Conservation (phyloP, 2,113 vertebrate species). For the Romanogobio albipinnatus region DNA sequence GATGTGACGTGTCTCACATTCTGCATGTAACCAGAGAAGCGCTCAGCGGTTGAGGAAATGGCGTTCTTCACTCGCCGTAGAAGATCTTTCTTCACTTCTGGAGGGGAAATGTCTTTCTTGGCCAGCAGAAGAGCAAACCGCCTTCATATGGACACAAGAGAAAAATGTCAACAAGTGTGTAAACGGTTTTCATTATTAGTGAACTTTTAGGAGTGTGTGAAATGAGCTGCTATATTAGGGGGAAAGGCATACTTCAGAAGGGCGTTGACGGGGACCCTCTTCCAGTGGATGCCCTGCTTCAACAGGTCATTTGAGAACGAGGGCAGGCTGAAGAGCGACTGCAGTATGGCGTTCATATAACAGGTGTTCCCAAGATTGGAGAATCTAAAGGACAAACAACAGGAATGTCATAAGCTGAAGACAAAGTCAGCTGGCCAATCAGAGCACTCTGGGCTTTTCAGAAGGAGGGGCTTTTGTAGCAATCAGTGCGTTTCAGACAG, state of each 20-base stretch:
- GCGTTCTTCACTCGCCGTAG: conserved; percentile 96
- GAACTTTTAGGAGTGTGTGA: too few relatives aligned
- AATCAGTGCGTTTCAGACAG: too few relatives aligned
- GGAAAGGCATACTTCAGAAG: conserved; percentile 83
- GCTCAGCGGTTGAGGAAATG: conserved; percentile 95
- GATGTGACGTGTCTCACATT: conserved; percentile 81
- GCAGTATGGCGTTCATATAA: conserved; percentile 99
- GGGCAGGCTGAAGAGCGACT: conserved; percentile 96
- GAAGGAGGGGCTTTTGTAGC: too few relatives aligned
- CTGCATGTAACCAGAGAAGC: conserved; percentile 98
- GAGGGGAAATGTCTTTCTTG: conserved; percentile 93
- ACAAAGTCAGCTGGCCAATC: too few relatives aligned
- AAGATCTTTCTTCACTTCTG: conserved; percentile 94
- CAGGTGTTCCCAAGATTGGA: conserved; percentile 98
- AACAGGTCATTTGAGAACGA: conserved; percentile 95
- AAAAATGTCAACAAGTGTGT: background rate
- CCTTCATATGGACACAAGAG: conserved; percentile 67
- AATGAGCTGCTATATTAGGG: background rate
- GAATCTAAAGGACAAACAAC: conserved; percentile 78
- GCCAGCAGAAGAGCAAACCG: conserved; percentile 94
- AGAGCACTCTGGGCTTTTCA: too few relatives aligned
- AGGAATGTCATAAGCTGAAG: background rate
- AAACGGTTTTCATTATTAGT: background rate
- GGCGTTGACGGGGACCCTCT: conserved; percentile 90
- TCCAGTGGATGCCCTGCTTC: conserved; percentile 95